Evolutionary conservation across 2,113 vertebrate genomes (phyloP).

Genomic region (Acrocephalus arundinaceus): DNA sequence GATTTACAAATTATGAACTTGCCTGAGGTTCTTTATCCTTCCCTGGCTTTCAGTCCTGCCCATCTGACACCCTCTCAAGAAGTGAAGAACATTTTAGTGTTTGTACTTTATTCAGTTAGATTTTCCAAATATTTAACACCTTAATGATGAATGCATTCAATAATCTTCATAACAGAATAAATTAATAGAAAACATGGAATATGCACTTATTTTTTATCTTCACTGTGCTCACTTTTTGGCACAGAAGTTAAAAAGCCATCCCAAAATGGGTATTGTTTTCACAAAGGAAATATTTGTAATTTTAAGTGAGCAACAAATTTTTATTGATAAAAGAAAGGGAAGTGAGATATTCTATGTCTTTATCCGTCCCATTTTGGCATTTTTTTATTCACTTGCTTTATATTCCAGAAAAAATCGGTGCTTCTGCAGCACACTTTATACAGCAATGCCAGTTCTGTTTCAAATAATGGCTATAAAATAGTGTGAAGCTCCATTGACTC

Average conservation of each 20-base stretch:
- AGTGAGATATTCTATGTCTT: background rate
- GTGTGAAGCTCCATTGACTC: background rate
- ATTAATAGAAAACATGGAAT: background rate
- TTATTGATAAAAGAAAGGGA: background rate
- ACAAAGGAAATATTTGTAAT: background rate
- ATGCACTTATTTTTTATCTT: background rate
- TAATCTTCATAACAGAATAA: background rate
- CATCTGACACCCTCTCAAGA: rapidly evolving
- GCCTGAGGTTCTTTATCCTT: background rate
- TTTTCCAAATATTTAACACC: background rate
- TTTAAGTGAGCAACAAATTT: background rate
- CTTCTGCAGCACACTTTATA: background rate
- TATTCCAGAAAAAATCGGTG: background rate
- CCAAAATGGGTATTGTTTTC: background rate
- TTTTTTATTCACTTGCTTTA: background rate
- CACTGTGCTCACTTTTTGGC: background rate
- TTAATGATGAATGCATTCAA: background rate
- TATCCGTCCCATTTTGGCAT: background rate
- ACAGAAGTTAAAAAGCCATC: background rate
- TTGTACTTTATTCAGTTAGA: background rate
- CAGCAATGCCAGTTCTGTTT: background rate
- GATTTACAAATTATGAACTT: background rate
- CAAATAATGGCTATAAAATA: background rate
- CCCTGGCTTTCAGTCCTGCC: background rate
- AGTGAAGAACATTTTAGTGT: background rate